A percentile compares a stretch with the other conserved stretches of the same genome.
Evolutionary conservation across 2,797 vertebrate genomes (phyloP).

Genomic region (Gymnodraco acuticeps): DNA sequence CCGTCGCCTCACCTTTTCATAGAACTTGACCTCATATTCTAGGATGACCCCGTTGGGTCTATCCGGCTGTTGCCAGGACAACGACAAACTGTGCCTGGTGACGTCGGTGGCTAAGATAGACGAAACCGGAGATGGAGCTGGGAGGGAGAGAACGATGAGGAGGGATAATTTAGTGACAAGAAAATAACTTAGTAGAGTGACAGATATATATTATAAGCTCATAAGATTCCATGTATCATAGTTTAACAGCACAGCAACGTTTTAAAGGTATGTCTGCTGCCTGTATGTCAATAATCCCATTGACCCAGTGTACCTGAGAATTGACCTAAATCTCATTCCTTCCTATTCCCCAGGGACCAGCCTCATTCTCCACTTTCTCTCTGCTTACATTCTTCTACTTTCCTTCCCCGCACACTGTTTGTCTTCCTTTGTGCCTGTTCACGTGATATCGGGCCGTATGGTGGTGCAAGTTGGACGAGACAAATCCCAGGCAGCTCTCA

Average conservation of each 20-base stretch:
- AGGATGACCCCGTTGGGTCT: constrained; percentile 97
- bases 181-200: constrained; percentile 5
- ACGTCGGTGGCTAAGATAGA: constrained; percentile 95
- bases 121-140: constrained; percentile 95
- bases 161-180: constrained; percentile 31
- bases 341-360: constrained; percentile 42
- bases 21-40: constrained; percentile 99
- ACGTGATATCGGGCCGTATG: constrained; percentile 74
- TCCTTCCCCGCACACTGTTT: constrained; percentile 20
- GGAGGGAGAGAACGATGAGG: constrained; percentile 18
- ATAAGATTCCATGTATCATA: neutral
- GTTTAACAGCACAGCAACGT: neutral
- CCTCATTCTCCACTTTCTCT: constrained; percentile 40
- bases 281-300: constrained; percentile 55
- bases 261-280: neutral
- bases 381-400: constrained; percentile 37
- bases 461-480: constrained; percentile 69
- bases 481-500: constrained; percentile 69
- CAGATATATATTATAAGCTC: neutral
- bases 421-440: constrained; percentile 58
- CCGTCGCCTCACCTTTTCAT: constrained; percentile 92
- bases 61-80: constrained; percentile 97
- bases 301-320: constrained; percentile 62
- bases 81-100: constrained; percentile 93
- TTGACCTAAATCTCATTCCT: constrained; percentile 60